These are phyloP conservation scores for Sussaba pulchella DNA, from an alignment of 2,888 invertebrate genomes.

Conservation along the genomic window DNA sequence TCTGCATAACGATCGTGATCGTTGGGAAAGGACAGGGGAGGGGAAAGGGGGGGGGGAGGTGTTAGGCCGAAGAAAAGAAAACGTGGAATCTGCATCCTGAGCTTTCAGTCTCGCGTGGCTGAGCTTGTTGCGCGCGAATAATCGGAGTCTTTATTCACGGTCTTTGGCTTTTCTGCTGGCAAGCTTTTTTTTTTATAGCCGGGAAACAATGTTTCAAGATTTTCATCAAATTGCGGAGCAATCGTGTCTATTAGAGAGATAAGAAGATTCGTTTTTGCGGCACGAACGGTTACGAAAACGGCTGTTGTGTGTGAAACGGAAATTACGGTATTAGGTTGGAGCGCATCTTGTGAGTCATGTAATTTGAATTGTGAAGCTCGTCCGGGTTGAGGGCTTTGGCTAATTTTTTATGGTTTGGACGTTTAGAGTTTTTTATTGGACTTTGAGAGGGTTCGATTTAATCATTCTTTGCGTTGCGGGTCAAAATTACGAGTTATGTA, in stretches of 20 bases:
- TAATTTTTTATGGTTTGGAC: no score
- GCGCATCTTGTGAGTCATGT: no score
- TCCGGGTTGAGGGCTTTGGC: no score
- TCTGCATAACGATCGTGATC: slow-evolving; percentile 45
- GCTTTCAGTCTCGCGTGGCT: background rate
- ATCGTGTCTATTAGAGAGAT: background rate
- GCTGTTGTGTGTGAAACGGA: no score
- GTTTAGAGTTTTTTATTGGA: no score
- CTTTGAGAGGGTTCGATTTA: no score
- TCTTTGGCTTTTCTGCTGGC: background rate
- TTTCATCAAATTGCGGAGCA: background rate
- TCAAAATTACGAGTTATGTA: no score
- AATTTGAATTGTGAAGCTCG: no score
- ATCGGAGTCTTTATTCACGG: background rate
- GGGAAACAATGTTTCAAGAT: slow-evolving; percentile 1
- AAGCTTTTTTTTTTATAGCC: background rate
- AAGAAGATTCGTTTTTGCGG: slow-evolving; percentile 1
- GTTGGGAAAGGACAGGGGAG: background rate
- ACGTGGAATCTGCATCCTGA: slow-evolving; percentile 21
- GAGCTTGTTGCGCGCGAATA: slow-evolving; percentile 1
- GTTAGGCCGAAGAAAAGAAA: background rate
- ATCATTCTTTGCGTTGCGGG: no score
- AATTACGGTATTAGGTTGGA: background rate
- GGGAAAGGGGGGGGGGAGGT: background rate
- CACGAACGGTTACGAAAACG: background rate